Base-by-base conservation (phyloP, 2,888 invertebrate genomes). In the Nephrocerus scutellatus region DNA sequence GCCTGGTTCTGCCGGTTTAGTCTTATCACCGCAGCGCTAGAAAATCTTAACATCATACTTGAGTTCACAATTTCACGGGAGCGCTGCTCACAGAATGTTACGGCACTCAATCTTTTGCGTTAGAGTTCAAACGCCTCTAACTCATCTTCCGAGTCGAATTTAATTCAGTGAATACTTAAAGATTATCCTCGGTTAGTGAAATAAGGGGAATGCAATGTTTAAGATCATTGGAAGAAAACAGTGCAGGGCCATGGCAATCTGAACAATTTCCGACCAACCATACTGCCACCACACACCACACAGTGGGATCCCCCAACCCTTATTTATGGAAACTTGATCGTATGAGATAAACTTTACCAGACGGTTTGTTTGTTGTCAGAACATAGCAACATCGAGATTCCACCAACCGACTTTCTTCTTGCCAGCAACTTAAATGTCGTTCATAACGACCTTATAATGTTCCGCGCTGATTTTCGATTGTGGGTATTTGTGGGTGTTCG, bases 281-380 rank as follows among this genome's bases (percentile, higher is more conserved):
- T 26, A 14, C 28, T 26, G 14, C 28, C 28, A 26, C 28, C 28
- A 26, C 14, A n/a, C n/a, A n/a, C n/a, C n/a, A n/a, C 28, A 13
- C 12, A 26, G 14, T 26, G 28, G n/a, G 28, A 26, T 26, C 7
- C 28, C n/a, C n/a, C n/a, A 13, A 26, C 28, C 7, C n/a, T 26
- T 6, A 26, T n/a, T n/a, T n/a, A 26, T 26, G 28, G 28, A 26
- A 26, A 13, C 28, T 26, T 26, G 28, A 26, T 26, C 28, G 28
- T 13, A 26, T 26, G 12, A 6, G 7, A 26, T n/a, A n/a, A 14
- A 26, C 14, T 26, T 12, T 26, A 26, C 28, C 7, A 6, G 28
- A n/a, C n/a, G 14, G 28, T 26, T 26, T n/a, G 28, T 26, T 12
- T 13, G 28, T 8, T 6, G n/a, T 26, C 28, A 8, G 7, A 26